phyloP scores from a whole-genome alignment of 2,113 vertebrate genomes.

The Heterotis niloticus region DNA sequence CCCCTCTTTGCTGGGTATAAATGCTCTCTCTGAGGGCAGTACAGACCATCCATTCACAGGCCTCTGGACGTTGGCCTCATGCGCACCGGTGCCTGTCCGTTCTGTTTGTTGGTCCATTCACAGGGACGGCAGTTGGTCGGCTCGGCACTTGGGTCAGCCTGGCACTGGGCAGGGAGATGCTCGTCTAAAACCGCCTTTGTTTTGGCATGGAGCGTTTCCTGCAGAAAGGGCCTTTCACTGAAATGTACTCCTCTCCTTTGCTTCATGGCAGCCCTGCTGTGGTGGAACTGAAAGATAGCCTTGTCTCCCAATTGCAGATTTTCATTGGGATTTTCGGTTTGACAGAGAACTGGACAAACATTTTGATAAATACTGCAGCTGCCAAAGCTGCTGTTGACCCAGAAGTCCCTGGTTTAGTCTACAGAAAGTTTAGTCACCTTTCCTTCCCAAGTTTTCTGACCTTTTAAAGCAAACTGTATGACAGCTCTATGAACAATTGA shows the following conservation, averaged over 20 bases:
- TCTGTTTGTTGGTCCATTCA: neutral
- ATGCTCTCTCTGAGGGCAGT: neutral
- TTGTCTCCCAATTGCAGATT: neutral
- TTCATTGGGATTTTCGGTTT: neutral
- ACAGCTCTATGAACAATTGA: too few species aligned
- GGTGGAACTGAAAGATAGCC: neutral
- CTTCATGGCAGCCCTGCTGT: neutral
- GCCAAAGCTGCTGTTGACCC: neutral
- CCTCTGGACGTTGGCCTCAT: neutral
- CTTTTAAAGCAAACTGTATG: too few species aligned
- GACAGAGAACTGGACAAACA: neutral
- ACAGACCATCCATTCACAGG: slow-evolving; percentile 11
- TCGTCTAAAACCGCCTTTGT: slow-evolving; percentile 33
- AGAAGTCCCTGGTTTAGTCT: neutral
- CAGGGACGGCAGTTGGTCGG: neutral
- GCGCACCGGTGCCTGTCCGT: neutral
- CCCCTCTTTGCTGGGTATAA: neutral
- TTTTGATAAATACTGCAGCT: neutral
- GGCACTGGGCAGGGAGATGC: slow-evolving; percentile 27
- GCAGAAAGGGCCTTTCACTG: slow-evolving; percentile 22
- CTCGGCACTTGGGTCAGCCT: slow-evolving; percentile 7
- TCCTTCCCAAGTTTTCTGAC: too few species aligned
- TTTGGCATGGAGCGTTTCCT: slow-evolving; percentile 4
- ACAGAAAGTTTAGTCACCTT: neutral
- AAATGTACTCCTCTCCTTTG: neutral